Conservation (phyloP, 2,113 vertebrate genomes). For the Zapus hudsonius region DNA sequence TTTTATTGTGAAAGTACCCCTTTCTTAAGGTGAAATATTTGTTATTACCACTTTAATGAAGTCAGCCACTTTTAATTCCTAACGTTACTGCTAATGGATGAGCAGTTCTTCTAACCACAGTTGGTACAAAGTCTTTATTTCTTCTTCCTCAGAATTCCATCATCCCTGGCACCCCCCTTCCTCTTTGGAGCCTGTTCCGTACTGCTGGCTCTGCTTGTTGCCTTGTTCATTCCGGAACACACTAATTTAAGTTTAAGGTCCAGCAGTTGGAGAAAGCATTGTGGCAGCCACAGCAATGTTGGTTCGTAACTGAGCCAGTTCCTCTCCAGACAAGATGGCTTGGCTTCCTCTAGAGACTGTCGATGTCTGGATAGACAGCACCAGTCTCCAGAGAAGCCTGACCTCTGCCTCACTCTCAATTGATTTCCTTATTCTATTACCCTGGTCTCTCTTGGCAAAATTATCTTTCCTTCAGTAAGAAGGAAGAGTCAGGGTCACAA, state of each 20-base stretch:
- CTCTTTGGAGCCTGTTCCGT: slow-evolving; percentile 92
- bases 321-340: not conserved
- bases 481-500: not conserved
- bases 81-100: not conserved
- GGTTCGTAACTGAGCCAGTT: not conserved
- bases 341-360: not conserved
- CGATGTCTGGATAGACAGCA: not conserved
- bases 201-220: slow-evolving; percentile 91
- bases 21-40: not conserved
- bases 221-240: slow-evolving; percentile 93
- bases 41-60: slow-evolving; percentile 6
- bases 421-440: slow-evolving; percentile 14
- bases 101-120: too few species aligned
- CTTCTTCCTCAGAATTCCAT: slow-evolving; percentile 88
- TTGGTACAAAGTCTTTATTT: not conserved
- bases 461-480: not conserved
- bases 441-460: not conserved
- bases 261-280: slow-evolving; percentile 92
- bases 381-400: not conserved
- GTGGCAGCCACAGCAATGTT: slow-evolving; percentile 89
- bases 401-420: slow-evolving; percentile 10
- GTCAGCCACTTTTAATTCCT: not conserved
- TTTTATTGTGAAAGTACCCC: not conserved
- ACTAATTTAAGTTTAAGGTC: slow-evolving; percentile 87
- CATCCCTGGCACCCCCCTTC: slow-evolving; percentile 92